These are phyloP conservation scores for Rissa tridactyla DNA, from an alignment of 2,113 vertebrate species.

Conservation along the genomic window DNA sequence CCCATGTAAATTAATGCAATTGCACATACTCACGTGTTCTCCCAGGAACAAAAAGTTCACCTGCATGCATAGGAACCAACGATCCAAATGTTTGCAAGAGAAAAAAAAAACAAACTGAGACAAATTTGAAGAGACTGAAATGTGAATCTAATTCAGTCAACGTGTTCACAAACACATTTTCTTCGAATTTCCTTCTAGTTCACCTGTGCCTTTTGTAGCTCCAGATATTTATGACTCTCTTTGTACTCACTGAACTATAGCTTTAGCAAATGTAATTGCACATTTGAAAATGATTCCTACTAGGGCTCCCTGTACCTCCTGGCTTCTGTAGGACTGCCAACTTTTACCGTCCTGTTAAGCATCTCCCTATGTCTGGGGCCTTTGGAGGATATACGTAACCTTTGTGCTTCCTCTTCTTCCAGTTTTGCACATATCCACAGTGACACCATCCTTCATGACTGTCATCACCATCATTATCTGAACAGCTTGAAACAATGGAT, in stretches of 20 bases:
- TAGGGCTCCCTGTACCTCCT: not conserved
- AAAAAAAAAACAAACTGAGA: not conserved
- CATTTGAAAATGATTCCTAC: not conserved
- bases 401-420: not conserved
- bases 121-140: not conserved
- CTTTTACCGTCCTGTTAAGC: not conserved
- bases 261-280: not conserved
- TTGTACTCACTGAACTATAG: not conserved
- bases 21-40: not conserved
- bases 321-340: not conserved
- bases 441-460: not conserved
- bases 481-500: not conserved
- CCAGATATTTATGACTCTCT: not conserved
- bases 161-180: not conserved
- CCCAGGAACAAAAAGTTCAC: not conserved
- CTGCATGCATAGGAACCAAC: not conserved
- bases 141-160: not conserved
- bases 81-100: not conserved
- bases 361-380: not conserved
- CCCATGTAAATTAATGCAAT: not conserved
- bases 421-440: not conserved
- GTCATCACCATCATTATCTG: not conserved
- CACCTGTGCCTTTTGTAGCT: not conserved
- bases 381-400: not conserved
- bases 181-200: not conserved